Evolutionary conservation across 1,140 invertebrate genomes (phyloP).

Genomic region (Nasonia vitripennis): DNA sequence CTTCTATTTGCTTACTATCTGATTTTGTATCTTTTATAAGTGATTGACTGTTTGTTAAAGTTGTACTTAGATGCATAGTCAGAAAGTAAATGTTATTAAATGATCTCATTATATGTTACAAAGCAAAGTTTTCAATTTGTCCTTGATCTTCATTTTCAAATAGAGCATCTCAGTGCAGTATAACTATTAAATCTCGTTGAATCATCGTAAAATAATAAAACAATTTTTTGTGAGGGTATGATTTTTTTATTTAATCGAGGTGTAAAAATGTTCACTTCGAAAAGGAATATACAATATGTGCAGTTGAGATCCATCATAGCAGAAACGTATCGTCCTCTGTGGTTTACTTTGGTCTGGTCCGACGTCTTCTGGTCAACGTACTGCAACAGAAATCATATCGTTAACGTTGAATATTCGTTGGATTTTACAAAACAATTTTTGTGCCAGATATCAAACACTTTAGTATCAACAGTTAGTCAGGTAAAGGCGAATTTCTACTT

Average conservation of each 20-base stretch:
- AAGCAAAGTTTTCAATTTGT: too few species aligned
- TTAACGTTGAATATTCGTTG: not conserved
- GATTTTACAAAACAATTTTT: conserved; percentile 37
- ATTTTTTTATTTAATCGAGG: conserved; percentile 70
- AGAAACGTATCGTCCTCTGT: conserved; percentile 58
- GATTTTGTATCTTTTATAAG: conserved; percentile 20
- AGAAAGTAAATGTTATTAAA: too few species aligned
- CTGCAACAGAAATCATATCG: conserved; percentile 63
- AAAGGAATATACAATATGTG: conserved; percentile 71
- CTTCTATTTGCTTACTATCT: not conserved
- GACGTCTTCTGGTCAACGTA: conserved; percentile 72
- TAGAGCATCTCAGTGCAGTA: too few species aligned
- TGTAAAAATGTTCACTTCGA: conserved; percentile 68
- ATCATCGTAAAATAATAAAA: not conserved
- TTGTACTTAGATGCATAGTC: not conserved
- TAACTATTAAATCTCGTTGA: too few species aligned
- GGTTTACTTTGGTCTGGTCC: conserved; percentile 67
- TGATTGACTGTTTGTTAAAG: conserved; percentile 19
- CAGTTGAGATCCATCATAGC: conserved; percentile 59
- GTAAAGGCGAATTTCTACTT: conserved; percentile 36
- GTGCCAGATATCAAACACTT: conserved; percentile 14
- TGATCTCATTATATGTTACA: too few species aligned
- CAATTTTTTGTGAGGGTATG: conserved; percentile 57
- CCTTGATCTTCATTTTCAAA: too few species aligned
- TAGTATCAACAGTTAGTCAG: conserved; percentile 26